Base-by-base conservation (phyloP, 92 coral and sea anemone species). In the Actinernus sp. region DNA sequence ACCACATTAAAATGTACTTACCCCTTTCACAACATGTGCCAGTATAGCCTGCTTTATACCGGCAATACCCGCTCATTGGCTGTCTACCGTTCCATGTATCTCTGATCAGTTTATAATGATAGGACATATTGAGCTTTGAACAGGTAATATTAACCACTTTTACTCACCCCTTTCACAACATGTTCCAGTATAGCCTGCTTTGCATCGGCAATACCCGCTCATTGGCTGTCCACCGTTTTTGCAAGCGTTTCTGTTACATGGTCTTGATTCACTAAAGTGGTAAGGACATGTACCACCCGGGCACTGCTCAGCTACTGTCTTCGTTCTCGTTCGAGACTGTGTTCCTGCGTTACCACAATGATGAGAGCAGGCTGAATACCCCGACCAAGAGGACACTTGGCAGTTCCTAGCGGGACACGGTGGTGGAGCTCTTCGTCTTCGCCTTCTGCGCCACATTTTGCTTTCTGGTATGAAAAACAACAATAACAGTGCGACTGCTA, bases 291-390 rank as follows among this genome's bases (percentile, higher is more conserved):
- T 49, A 3, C 97, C 92, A 4, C 97, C 93, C 7, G 41, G 41
- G 13, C 84, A 76, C 3, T 74, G 53, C 38, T 81, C 89, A 0
- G 36, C 39, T 1, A 55, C 73, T 2, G 76, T 65, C 59, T 83
- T 76, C 14, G 32, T 21, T 56, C 97, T 78, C 1, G 78, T 55
- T 43, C 97, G 54, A 14, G 61, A 57, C 70, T 78, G 88, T 2
- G 84, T 59, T 5, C 97, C 97, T 2, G 86, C 84, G 14, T 74
- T 79, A 0, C 97, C 97, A 46, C 97, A 92, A 16, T 24, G 73
- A 31, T 75, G 95, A 4, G 78, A 62, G 52, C 97, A 88, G 17
- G 61, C 51, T 11, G 86, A 31, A 92, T 92, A 93, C 2, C 49
- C 12, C 8, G 70, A 14, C 96, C 92, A 93, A 0, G 24, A 9